Base-by-base conservation (phyloP, 2,888 invertebrate genomes). In the Tetanocera ferruginea region DNA sequence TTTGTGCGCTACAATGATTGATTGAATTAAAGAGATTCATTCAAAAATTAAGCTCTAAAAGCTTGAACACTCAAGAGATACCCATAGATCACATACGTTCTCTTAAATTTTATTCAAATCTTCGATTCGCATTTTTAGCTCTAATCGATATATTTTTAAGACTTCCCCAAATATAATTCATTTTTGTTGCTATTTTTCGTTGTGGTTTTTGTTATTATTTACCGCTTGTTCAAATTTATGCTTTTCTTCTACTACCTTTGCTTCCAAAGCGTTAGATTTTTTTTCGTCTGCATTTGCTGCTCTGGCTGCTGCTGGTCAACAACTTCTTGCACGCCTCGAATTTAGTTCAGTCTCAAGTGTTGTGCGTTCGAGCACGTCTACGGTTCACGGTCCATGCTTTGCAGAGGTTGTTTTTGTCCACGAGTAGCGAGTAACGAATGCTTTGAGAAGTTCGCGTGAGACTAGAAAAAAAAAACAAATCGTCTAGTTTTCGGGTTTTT, bases 281-380 rank as follows among this genome's bases (percentile, higher is more conserved):
- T 25, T n/a, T 11, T n/a, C n/a, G 43, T 76, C 37, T 60, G 25
- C 31, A 23, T 37, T 34, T 34, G 71, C n/a, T 76, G 82, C 79
- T 62, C 71, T 76, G 52, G 11, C 71, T n/a, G 79, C 70, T 72
- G 76, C 76, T 81, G 82, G 87, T 83, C 87, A 88, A 85, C 87
- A 86, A 87, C 88, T 87, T 88, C 87, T 87, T 87, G 86, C 87
- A 88, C 87, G 87, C 84, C 86, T 82, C 82, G 83, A 85, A 86
- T 86, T 87, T 87, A 87, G 87, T 87, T 87, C 87, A 86, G 86
- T 88, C 87, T 88, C 86, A 86, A 88, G 88, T 88, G 88, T 88
- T 86, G 86, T 86, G 88, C 87, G 87, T 87, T 86, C 88, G 87
- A 87, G 88, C 87, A 87, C 84, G 85, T 84, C 84, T 81, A 81